Conservation (phyloP, 2,888 invertebrate species). For the Portevinia maculata region DNA sequence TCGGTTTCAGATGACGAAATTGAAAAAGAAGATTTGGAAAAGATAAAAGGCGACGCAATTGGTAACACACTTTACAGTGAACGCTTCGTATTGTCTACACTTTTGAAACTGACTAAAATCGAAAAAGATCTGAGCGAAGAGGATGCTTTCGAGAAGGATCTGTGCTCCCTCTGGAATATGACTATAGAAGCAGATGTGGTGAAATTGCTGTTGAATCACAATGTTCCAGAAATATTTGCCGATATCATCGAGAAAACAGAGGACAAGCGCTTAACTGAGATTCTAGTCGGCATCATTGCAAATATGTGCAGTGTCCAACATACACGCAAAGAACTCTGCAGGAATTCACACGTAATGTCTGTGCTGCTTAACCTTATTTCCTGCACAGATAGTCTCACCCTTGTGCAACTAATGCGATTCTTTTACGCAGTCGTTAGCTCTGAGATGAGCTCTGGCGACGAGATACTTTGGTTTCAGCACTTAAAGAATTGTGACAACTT, state of each 20-base stretch:
- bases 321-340: conserved; percentile 85
- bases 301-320: conserved; percentile 90
- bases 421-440: conserved; percentile 85
- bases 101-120: conserved; percentile 86
- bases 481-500: conserved; percentile 84
- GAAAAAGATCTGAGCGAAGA: conserved; percentile 84
- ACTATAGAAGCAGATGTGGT: conserved; percentile 91
- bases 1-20: conserved; percentile 76
- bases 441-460: conserved; percentile 81
- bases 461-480: conserved; percentile 83
- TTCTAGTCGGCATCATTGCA: conserved; percentile 91
- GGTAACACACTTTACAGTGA: conserved; percentile 92
- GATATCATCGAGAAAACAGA: conserved; percentile 85
- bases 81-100: conserved; percentile 88
- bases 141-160: conserved; percentile 87
- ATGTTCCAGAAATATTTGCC: conserved; percentile 85
- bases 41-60: conserved; percentile 89
- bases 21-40: conserved; percentile 77
- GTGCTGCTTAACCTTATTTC: conserved; percentile 85
- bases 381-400: conserved; percentile 88
- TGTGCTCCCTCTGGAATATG: conserved; percentile 94
- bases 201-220: conserved; percentile 86
- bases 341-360: conserved; percentile 85
- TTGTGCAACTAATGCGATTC: conserved; percentile 89
- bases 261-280: conserved; percentile 89